Conservation (phyloP, 2,797 vertebrate species). For the Borostomias antarcticus region DNA sequence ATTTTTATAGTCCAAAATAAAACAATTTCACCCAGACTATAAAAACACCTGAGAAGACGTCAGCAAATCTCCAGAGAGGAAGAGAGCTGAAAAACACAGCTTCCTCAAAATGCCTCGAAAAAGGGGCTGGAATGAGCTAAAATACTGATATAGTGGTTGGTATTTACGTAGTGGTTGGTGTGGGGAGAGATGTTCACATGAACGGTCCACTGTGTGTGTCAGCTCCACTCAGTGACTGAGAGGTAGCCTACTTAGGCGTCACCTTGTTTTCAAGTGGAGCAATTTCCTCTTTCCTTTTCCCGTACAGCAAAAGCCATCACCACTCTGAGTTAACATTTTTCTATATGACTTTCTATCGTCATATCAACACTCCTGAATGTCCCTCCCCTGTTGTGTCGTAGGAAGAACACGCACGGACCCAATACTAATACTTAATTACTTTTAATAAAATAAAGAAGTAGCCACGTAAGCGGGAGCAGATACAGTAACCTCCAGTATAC, state of each 20-base stretch:
- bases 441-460: too few species aligned
- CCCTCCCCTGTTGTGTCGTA: background rate
- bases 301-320: conserved; percentile 47
- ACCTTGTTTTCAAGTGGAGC: conserved; percentile 53
- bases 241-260: conserved; percentile 55
- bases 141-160: too few species aligned
- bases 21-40: conserved; percentile 16
- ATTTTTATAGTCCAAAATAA: conserved; percentile 52
- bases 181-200: background rate
- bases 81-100: background rate
- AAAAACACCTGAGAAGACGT: conserved; percentile 6
- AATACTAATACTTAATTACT: too few species aligned
- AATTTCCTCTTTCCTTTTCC: conserved; percentile 62
- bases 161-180: background rate
- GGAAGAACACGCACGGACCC: too few species aligned
- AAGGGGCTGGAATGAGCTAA: background rate
- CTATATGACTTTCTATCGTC: conserved; percentile 54
- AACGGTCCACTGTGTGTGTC: conserved; percentile 16
- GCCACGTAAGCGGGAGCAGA: too few species aligned
- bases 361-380: conserved; percentile 3
- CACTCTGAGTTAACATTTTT: conserved; percentile 48
- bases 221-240: conserved; percentile 28
- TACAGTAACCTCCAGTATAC: too few species aligned
- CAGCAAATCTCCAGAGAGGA: background rate
- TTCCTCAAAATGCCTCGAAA: background rate